Percentiles rank a stretch among this genome's conserved stretches.
phyloP scores from a whole-genome alignment of 2,113 vertebrate genomes.

The Melanocharis versteri region DNA sequence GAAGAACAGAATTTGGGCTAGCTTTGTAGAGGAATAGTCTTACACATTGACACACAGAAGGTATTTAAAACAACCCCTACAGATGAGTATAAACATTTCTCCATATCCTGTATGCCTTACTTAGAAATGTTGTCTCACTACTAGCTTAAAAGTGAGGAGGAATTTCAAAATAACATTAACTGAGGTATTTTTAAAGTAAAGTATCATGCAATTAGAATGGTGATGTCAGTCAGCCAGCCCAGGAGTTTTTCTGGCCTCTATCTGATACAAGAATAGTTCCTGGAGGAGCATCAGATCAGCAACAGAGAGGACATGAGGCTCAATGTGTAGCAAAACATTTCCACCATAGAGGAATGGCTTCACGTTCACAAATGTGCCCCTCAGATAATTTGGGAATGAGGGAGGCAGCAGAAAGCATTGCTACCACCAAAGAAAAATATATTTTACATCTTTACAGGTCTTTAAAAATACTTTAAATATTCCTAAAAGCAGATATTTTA shows the following conservation, averaged over 20 bases:
- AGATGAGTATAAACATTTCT: background rate
- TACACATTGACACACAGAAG: background rate
- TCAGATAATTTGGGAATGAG: background rate
- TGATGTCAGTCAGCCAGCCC: background rate
- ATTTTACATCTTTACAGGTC: background rate
- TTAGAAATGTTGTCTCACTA: background rate
- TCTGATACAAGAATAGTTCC: background rate
- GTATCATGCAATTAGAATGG: background rate
- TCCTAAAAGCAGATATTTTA: background rate
- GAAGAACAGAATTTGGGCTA: background rate
- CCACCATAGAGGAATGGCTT: background rate
- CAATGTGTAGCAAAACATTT: background rate
- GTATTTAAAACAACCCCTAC: background rate
- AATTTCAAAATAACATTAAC: background rate
- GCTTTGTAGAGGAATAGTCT: background rate
- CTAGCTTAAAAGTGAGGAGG: background rate
- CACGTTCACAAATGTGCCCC: rapidly evolving
- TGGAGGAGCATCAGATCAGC: background rate
- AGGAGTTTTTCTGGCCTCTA: background rate
- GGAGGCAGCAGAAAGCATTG: background rate
- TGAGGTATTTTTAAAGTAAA: background rate
- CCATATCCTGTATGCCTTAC: background rate
- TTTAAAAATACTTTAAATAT: background rate
- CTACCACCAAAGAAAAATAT: background rate
- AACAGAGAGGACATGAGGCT: background rate